Percentiles rank a stretch among this genome's conserved stretches.
These are phyloP conservation scores for Listrodromus nycthemerus DNA, from an alignment of 2,888 invertebrate genomes.

Conservation along the genomic window DNA sequence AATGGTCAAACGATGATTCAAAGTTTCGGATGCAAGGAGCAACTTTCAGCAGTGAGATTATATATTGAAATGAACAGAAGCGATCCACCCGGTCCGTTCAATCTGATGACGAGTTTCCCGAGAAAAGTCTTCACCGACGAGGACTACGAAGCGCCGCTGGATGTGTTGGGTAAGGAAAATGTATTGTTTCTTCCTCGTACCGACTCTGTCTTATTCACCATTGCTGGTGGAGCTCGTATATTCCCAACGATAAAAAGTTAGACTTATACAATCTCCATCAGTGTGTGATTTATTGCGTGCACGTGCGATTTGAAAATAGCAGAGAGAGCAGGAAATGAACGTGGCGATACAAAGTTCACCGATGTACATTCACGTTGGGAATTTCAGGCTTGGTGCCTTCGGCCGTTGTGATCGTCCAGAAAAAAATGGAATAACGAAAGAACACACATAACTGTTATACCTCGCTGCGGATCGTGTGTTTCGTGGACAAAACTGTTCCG, in stretches of 20 bases:
- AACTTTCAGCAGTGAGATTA: constrained; percentile 94
- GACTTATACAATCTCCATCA: constrained; percentile 16
- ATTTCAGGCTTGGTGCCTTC: constrained; percentile 92
- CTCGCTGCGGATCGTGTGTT: constrained; percentile 41
- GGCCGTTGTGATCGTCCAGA: constrained; percentile 92
- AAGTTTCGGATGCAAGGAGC: constrained; percentile 94
- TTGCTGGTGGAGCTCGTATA: constrained; percentile 21
- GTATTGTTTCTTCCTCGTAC: constrained; percentile 2
- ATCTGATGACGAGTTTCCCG: constrained; percentile 96
- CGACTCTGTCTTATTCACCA: constrained; percentile 1
- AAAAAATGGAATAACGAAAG: constrained; percentile 78
- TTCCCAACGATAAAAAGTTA: constrained; percentile 28
- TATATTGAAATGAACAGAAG: constrained; percentile 94
- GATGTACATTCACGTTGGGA: constrained; percentile 34
- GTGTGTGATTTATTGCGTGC: constrained; percentile 38
- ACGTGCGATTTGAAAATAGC: constrained; percentile 32
- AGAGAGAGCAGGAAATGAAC: constrained; percentile 7
- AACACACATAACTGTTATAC: constrained; percentile 9
- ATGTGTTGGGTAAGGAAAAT: constrained; percentile 89
- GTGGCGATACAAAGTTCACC: constrained; percentile 45
- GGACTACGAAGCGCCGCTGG: constrained; percentile 95
- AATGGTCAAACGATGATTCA: constrained; percentile 91
- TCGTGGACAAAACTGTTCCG: constrained; percentile 49
- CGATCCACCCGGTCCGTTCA: constrained; percentile 89
- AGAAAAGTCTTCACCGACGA: constrained; percentile 93